These are phyloP conservation scores for Leptogaster cylindrica DNA, from an alignment of 2,888 invertebrate genomes.

Conservation along the genomic window DNA sequence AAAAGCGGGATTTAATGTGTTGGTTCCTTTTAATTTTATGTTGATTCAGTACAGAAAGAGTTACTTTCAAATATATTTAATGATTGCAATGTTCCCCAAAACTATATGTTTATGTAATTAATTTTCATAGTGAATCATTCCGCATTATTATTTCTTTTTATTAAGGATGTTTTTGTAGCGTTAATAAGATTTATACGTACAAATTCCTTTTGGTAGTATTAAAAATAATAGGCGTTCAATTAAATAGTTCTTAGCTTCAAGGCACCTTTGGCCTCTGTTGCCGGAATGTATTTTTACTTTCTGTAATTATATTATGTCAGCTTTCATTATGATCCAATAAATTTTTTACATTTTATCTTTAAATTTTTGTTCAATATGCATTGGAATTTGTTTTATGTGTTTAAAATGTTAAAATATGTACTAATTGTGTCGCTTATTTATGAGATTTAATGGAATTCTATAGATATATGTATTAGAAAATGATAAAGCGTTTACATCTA, in stretches of 20 bases:
- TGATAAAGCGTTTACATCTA: no score
- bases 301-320: conserved; percentile 31
- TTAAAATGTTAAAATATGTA: no score
- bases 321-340: conserved; percentile 29
- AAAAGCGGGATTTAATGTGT: conserved; percentile 25
- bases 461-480: no score
- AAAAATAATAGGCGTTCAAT: not conserved
- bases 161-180: conserved; percentile 4
- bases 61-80: not conserved
- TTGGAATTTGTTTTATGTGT: no score
- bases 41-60: not conserved
- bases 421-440: no score
- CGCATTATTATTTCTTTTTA: conserved; percentile 18
- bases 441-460: no score
- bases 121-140: conserved; percentile 18
- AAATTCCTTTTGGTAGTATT: conserved; percentile 15
- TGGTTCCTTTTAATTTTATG: conserved; percentile 23
- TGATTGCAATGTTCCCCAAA: not conserved
- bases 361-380: conserved; percentile 20
- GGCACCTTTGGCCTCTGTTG: not conserved
- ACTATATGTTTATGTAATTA: not conserved
- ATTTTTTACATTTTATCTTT: conserved; percentile 37
- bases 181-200: conserved; percentile 10
- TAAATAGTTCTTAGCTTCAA: not conserved
- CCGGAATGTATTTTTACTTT: conserved; percentile 23